Evolutionary conservation across 2,888 invertebrate genomes (phyloP), one percentile per base, ranked within the genome.

Genomic region (Napeogenes inachia): DNA sequence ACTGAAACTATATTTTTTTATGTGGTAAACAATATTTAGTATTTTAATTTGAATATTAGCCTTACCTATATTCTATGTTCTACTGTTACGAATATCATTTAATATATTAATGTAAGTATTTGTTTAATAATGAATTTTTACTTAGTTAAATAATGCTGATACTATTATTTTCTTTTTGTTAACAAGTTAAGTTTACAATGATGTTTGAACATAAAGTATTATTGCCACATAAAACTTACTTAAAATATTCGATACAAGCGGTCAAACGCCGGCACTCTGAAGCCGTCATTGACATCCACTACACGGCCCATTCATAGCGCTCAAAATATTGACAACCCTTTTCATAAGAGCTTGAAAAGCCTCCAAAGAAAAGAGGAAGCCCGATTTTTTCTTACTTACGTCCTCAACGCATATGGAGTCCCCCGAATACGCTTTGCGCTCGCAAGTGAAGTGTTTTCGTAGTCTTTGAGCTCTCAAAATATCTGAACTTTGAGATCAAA

Each of bases 261-360:
- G 82, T 77, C 68, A 79, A 75, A 69, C 73, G 68, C 79, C 65
- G 68, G 62, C 61, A 75, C 79, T 84, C 86, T 87, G 80, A 79
- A 79, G 76, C 74, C 78, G 73, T 78, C 84, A 83, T 85, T 85
- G 87, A 83, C 84, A 84, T 82, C 84, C 75, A 80, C 82, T 79
- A 81, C 81, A 80, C 74, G 76, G 72, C 74, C 85, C 79, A 86
- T 89, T 88, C 88, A 88, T 78, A 77, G 74, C 82, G 87, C 85
- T 87, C 78, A 88, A 88, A 87, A 88, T 88, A 89, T 89, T 89
- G 88, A 89, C 88, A 85, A 80, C 85, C 84, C 79, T 82, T 82
- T 88, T 87, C 84, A 87, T 72, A 74, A 70, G 71, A 74, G 72
- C 73, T 73, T 87, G 84, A 85, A 88, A 85, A 81, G 87, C 77